phyloP scores from a whole-genome alignment of 1,140 invertebrate species.

The Elysia chlorotica region DNA sequence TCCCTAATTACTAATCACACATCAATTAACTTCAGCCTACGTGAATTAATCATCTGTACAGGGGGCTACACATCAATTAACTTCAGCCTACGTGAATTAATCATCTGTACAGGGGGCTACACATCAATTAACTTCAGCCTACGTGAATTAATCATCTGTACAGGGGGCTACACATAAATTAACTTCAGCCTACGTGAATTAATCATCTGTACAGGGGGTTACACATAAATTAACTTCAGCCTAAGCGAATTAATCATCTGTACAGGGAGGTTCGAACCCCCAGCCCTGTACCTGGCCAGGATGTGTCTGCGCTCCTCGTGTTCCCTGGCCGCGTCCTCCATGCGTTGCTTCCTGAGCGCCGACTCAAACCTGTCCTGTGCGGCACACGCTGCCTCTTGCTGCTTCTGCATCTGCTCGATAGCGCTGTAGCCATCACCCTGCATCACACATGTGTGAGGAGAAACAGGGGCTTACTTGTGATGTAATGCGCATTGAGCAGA shows the following conservation, averaged over 20 bases:
- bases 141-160: background rate
- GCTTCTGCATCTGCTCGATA: constrained; percentile 8
- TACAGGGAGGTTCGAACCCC: background rate
- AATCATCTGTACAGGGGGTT: background rate
- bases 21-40: background rate
- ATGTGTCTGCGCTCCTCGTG: constrained; percentile 48
- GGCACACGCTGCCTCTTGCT: constrained; percentile 7
- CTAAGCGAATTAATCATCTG: background rate
- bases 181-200: background rate
- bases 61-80: background rate
- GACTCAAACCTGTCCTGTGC: constrained; percentile 30
- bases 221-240: background rate
- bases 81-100: no score
- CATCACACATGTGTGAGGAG: background rate
- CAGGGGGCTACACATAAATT: background rate
- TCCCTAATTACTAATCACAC: no score
- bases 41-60: background rate
- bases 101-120: no score
- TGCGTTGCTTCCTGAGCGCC: constrained; percentile 37
- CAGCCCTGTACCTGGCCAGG: constrained; percentile 38
- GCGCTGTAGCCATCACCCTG: constrained; percentile 15
- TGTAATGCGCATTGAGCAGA: no score
- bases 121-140: background rate
- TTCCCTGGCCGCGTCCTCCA: constrained; percentile 37
- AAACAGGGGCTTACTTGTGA: no score